Conservation (phyloP, 30 jellyfish, hydroid and myxozoan species). For the Calvadosia cruxmelitensis region DNA sequence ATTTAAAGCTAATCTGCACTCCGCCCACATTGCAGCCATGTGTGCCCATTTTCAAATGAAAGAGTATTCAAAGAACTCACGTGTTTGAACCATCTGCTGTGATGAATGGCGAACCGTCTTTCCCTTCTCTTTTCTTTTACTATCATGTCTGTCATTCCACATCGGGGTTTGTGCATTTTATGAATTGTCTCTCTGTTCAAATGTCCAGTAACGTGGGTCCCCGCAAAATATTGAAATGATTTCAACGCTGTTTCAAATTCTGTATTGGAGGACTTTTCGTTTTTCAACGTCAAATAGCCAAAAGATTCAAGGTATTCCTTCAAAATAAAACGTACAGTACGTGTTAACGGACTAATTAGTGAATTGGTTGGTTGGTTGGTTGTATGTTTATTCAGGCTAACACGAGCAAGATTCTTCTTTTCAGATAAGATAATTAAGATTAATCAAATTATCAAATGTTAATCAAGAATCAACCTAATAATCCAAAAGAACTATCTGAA, state of each 20-base stretch:
- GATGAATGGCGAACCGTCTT: conserved; percentile 61
- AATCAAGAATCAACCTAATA: too few species aligned
- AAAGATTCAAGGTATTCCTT: conserved; percentile 25
- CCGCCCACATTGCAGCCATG: neutral
- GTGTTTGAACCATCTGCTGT: conserved; percentile 56
- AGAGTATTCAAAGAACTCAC: conserved; percentile 15
- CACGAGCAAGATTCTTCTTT: too few species aligned
- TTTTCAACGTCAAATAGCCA: conserved; percentile 59
- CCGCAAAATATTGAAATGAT: conserved; percentile 50
- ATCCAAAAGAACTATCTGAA: too few species aligned
- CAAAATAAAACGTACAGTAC: neutral
- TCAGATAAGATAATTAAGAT: too few species aligned
- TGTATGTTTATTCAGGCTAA: too few species aligned
- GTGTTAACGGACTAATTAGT: too few species aligned
- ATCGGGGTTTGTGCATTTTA: conserved; percentile 54
- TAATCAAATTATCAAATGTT: too few species aligned
- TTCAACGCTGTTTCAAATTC: conserved; percentile 29
- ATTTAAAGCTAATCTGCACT: neutral
- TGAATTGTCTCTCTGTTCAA: conserved; percentile 34
- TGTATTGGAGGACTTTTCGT: conserved; percentile 7
- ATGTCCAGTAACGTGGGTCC: conserved; percentile 24
- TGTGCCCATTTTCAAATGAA: neutral
- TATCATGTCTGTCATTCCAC: conserved; percentile 62
- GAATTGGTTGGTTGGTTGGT: too few species aligned
- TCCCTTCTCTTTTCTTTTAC: conserved; percentile 5